phyloP scores from a whole-genome alignment of 2,888 invertebrate species.

The Ormyrus thymus region DNA sequence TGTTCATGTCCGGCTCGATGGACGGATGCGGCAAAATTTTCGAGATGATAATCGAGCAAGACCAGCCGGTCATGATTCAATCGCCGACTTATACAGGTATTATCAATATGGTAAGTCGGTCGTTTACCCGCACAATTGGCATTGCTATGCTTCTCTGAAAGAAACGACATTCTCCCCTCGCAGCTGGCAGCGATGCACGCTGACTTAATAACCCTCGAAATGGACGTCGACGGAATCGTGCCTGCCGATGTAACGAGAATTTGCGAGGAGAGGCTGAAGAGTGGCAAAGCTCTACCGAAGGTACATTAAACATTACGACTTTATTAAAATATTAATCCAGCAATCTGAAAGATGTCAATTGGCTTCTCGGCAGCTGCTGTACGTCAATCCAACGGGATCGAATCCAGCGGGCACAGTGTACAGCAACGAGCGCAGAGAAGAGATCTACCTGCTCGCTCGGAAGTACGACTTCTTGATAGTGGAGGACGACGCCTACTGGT shows the following conservation, averaged over 20 bases:
- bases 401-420: conserved; percentile 86
- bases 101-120: conserved; percentile 60
- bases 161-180: not conserved
- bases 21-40: conserved; percentile 85
- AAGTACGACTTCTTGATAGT: conserved; percentile 85
- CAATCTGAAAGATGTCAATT: not conserved
- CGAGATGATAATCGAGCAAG: conserved; percentile 81
- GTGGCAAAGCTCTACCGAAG: conserved; percentile 73
- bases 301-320: conserved; percentile 57
- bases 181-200: conserved; percentile 82
- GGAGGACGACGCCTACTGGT: conserved; percentile 90
- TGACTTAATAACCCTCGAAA: conserved; percentile 80
- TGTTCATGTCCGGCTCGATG: conserved; percentile 84
- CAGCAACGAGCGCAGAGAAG: conserved; percentile 78
- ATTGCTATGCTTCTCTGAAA: too few relatives aligned
- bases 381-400: conserved; percentile 85
- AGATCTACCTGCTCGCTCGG: conserved; percentile 84
- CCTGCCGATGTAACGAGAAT: conserved; percentile 79
- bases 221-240: conserved; percentile 82
- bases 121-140: too few relatives aligned
- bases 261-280: conserved; percentile 76
- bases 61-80: conserved; percentile 82
- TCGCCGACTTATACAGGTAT: conserved; percentile 83
- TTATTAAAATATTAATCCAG: not conserved
- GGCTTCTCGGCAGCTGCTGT: conserved; percentile 78